Evolutionary conservation across 1,140 invertebrate species (phyloP), one percentile per base, ranked within the genome.

Genomic region (Halyomorpha halys): DNA sequence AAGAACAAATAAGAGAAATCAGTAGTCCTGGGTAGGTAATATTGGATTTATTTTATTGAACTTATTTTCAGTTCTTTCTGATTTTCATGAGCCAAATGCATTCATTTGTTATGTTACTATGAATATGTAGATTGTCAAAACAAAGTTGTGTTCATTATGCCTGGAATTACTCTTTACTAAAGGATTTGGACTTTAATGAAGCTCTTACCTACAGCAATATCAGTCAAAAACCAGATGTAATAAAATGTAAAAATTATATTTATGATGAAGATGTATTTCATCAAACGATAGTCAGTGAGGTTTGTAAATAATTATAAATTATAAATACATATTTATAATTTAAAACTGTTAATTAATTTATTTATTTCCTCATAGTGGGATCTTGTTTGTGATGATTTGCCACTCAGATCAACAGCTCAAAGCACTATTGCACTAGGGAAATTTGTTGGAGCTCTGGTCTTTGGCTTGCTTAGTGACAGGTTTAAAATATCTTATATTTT

Each of bases 341-440:
- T 8, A 4, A 39, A 6, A 39, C 1, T 39, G 4, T 39, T 6
- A 6, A 13, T 39, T 39, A 11, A 8, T 39, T 39, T 6, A 2
- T 39, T 39, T 39, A 39, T 30, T 3, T 8, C 27, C 3, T 30
- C 8, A 11, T 39, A 79, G 77, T 82, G 80, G 80, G 74, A 80
- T 64, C 70, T 82, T 19, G 79, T 81, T n/a, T 82, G 80, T 69
- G 75, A 78, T 18, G 70, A 71, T 30, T 70, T 69, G 18, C 70
- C 76, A 15, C 71, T 76, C 34, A 71, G 76, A 9, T 78, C 80
- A 2, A 80, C 73, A 16, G 75, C 76, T 2, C 79, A 80, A 69
- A 75, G 79, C 53, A 71, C 74, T n/a, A 69, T 81, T 23, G 79
- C 80, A 1, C 61, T 81, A 34, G 80, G 80, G n/a, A 81, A 81